Base-by-base conservation (phyloP, 2,113 vertebrate species). In the Sphyrna mokarran region DNA sequence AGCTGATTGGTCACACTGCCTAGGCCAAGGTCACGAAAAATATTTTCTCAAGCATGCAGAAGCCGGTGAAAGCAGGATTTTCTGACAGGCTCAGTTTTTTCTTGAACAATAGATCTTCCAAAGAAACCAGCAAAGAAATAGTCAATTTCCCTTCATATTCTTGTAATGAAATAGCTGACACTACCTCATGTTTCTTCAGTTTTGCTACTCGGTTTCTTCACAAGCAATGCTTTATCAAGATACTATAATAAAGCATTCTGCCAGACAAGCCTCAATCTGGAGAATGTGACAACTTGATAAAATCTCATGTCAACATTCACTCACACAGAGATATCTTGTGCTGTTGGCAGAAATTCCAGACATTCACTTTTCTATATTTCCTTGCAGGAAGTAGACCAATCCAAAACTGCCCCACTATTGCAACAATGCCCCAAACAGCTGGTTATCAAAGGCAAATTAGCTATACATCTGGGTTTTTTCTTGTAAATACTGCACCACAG, bases 1-100 rank as follows among this genome's bases (percentile, higher is more conserved):
- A 95, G 68, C 23, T 72, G 94, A 54, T 95, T 1, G 6, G 26
- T 90, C 54, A 93, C 61, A 93, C 89, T 61, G 33, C 94, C 72
- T 48, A 70, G 40, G 68, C 63, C 66, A 94, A 70, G 37, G 68
- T 29, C 6, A 72, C 54, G 48, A 95, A 95, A 95, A 54, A 95
- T 48, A 48, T 95, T 72, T 72, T 48, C 94, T 54, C 48, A 70
- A 33, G n/a, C 37, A 6, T 40, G 61, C 18, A 69, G 29, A 40
- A 69, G n/a, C 89, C 66, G n/a, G n/a, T 93, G 33, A 66, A 93
- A 95, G 8, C 40, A 72, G n/a, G 68, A 48, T 95, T 95, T 95
- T 72, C 43, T 76, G 68, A 48, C 43, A 72, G 54, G 69, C 40
- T 76, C 43, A 54, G 20, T 23, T 37, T 29, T 90, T 94, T 94